These are phyloP conservation scores for Nicator chloris DNA, from an alignment of 2,113 vertebrate genomes.

Conservation along the genomic window DNA sequence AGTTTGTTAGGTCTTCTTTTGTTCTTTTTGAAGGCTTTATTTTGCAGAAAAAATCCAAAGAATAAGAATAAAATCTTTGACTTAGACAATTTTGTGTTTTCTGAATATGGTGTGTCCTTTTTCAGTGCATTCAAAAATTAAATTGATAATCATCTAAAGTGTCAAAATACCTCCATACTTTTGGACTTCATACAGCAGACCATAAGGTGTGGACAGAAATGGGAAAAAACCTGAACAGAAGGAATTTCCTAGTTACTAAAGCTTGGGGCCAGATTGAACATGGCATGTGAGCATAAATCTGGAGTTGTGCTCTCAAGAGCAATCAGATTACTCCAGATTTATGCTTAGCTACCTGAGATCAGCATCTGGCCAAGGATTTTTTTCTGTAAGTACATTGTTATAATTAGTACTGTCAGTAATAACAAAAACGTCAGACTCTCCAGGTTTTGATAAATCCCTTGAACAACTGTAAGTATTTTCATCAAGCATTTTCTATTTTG, in stretches of 20 bases:
- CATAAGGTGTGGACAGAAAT: not conserved
- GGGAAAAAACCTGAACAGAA: not conserved
- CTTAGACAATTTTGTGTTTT: not conserved
- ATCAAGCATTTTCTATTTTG: not conserved
- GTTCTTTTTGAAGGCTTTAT: not conserved
- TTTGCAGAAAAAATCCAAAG: not conserved
- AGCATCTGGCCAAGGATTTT: not conserved
- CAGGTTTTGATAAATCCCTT: not conserved
- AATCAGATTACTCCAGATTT: not conserved
- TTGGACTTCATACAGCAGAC: not conserved
- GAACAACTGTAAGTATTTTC: not conserved
- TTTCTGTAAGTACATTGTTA: not conserved
- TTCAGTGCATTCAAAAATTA: not conserved
- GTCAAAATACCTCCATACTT: not conserved
- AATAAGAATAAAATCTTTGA: not conserved
- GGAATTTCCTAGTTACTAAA: not conserved
- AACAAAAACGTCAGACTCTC: not conserved
- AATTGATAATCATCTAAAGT: not conserved
- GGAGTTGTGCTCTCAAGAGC: not conserved
- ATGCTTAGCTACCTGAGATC: not conserved
- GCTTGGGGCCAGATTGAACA: not conserved
- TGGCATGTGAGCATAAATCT: not conserved
- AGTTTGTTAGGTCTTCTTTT: not conserved
- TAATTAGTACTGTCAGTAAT: not conserved
- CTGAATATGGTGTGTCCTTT: not conserved